phyloP scores from a whole-genome alignment of 2,888 invertebrate species.

The Oligia fasciuncula region DNA sequence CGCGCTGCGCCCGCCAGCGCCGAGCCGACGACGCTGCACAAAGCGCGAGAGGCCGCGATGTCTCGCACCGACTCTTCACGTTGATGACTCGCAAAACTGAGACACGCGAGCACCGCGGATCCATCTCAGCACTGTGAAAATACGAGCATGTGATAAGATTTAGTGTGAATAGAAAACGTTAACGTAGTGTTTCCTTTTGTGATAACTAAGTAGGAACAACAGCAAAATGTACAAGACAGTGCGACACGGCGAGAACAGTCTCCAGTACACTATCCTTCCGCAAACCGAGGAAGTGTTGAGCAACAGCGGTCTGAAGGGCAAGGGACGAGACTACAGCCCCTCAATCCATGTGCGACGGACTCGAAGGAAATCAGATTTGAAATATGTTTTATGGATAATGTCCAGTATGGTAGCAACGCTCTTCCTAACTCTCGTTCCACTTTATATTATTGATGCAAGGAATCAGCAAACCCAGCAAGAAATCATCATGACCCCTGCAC shows the following conservation, averaged over 20 bases:
- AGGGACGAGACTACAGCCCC: constrained; percentile 88
- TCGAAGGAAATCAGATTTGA: constrained; percentile 80
- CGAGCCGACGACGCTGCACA: constrained; percentile 81
- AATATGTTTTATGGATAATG: constrained; percentile 82
- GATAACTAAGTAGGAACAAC: constrained; percentile 73
- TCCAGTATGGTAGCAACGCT: constrained; percentile 81
- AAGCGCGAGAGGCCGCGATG: constrained; percentile 82
- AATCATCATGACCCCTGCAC: constrained; percentile 72
- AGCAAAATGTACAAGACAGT: constrained; percentile 93
- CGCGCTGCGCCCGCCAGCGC: constrained; percentile 69
- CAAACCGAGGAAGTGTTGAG: constrained; percentile 92
- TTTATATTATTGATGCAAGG: constrained; percentile 82
- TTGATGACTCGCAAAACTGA: constrained; percentile 74
- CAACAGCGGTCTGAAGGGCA: constrained; percentile 90
- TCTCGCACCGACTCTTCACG: constrained; percentile 77
- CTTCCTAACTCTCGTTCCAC: constrained; percentile 79
- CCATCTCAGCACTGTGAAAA: constrained; percentile 72
- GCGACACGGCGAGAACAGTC: constrained; percentile 93
- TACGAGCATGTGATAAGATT: constrained; percentile 83
- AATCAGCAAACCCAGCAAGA: constrained; percentile 74
- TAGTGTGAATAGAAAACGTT: constrained; percentile 73
- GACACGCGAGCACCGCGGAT: constrained; percentile 68
- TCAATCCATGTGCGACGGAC: constrained; percentile 84
- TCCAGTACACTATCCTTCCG: constrained; percentile 93
- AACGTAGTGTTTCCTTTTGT: constrained; percentile 82